These are phyloP conservation scores for Calliscelio sp. DNA, from an alignment of 2,888 invertebrate species.

Conservation along the genomic window DNA sequence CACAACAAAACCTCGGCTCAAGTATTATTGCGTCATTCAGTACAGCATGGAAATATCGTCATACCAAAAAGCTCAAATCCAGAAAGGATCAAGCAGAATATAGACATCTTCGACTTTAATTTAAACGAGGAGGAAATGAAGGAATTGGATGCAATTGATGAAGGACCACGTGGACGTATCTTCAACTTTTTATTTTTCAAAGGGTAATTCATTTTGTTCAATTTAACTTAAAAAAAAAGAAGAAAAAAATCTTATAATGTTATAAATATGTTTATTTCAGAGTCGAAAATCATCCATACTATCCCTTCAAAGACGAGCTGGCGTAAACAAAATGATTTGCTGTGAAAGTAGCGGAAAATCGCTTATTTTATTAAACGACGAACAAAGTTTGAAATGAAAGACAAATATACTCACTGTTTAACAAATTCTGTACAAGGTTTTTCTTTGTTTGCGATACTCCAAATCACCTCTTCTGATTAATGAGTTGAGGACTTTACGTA, in stretches of 20 bases:
- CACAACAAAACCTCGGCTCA: slow-evolving; percentile 90
- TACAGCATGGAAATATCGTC: slow-evolving; percentile 90
- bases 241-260: slow-evolving; percentile 6
- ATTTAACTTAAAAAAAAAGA: slow-evolving; percentile 18
- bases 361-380: slow-evolving; percentile 56
- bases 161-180: slow-evolving; percentile 89
- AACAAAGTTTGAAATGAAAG: slow-evolving; percentile 51
- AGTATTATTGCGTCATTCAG: slow-evolving; percentile 90
- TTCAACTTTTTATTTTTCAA: slow-evolving; percentile 88
- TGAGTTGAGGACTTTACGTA: slow-evolving; percentile 96
- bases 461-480: slow-evolving; percentile 98
- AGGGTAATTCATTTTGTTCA: too few species aligned
- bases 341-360: neutral
- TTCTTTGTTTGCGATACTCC: slow-evolving; percentile 98
- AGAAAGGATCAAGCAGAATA: slow-evolving; percentile 90
- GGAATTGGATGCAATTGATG: slow-evolving; percentile 88
- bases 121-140: slow-evolving; percentile 87
- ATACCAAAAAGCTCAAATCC: slow-evolving; percentile 93
- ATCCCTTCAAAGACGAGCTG: slow-evolving; percentile 87
- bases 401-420: slow-evolving; percentile 70
- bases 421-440: slow-evolving; percentile 96
- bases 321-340: slow-evolving; percentile 17
- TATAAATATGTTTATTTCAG: slow-evolving; percentile 81
- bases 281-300: slow-evolving; percentile 90
- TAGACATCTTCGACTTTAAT: slow-evolving; percentile 89